A percentile compares a stretch with the other conserved stretches of the same genome.
Evolutionary conservation across 2,113 vertebrate genomes (phyloP).

Genomic region (Elephas maximus): DNA sequence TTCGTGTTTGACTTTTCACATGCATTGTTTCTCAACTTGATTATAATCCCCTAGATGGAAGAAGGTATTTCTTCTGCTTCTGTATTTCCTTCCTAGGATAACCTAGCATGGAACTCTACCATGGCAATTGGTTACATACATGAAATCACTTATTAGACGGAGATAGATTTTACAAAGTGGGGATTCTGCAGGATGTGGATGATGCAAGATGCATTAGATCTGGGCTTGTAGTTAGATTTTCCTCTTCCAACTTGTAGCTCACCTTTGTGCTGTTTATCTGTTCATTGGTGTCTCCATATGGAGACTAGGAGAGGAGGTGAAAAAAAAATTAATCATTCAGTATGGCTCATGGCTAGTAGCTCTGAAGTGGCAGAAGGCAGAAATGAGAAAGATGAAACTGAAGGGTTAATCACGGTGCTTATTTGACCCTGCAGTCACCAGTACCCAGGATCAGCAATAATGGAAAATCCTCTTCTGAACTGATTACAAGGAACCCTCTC

Average conservation of each 20-base stretch:
- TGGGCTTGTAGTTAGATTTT: background rate
- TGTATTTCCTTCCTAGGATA: background rate
- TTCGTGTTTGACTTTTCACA: constrained; percentile 47
- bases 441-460: background rate
- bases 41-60: background rate
- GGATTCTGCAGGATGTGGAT: background rate
- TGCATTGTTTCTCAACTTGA: background rate
- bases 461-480: background rate
- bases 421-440: background rate
- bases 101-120: background rate
- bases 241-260: background rate
- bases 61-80: background rate
- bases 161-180: background rate
- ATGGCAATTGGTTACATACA: background rate
- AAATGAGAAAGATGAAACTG: constrained; percentile 1
- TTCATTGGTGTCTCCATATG: background rate
- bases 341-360: background rate
- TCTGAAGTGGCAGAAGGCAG: background rate
- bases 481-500: background rate
- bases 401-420: background rate
- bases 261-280: background rate
- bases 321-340: background rate
- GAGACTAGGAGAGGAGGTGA: background rate
- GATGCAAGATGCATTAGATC: background rate
- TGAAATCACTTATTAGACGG: constrained; percentile 5